Base-by-base conservation (phyloP, 92 coral and sea anemone genomes). In the Zoanthus sansibaricus region DNA sequence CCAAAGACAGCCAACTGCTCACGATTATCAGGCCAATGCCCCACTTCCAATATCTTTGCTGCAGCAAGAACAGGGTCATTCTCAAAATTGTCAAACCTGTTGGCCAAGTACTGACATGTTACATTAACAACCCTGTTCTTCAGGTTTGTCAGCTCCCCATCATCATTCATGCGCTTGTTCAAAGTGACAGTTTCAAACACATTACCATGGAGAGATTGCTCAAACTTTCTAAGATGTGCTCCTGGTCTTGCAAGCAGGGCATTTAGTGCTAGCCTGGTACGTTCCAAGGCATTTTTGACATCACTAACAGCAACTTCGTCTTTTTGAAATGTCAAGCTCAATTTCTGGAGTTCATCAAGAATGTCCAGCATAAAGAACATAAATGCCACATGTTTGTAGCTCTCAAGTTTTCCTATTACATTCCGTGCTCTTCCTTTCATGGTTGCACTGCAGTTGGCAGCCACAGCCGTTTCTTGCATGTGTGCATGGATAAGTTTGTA, bases 181-280 rank as follows among this genome's bases (percentile, higher is more conserved):
- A 83, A 83, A 32, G 71, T 83, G 87, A 83, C 87, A 4, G 87
- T 71, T 83, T 83, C 79, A 84, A 84, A 84, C 87, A 84, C 80
- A 84, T 72, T 84, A 58, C 87, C 79, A 84, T 84, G 16, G 79
- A 84, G 32, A 84, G 87, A 84, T 37, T 84, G 58, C 87, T 83
- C 87, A 83, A 83, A 83, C 79, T 83, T 83, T n/a, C 87, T 83
- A 3, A 74, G 6, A 84, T 84, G 33, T 85, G 88, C 86, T 62
- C 86, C 86, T 61, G 86, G 86, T 80, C 86, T 82, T 67, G 76
- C 75, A 4, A 66, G 42, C 86, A 82, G 75, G 58, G 86, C 86
- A 82, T 61, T 82, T 18, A 82, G 75, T 64, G 76, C 51, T 45
- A 82, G 76, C 8, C 75, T 82, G 86, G 86, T 82, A 62, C 75